Evolutionary conservation across 2,113 vertebrate species (phyloP), one percentile per base, ranked within the genome.

Genomic region (Carassius carassius): DNA sequence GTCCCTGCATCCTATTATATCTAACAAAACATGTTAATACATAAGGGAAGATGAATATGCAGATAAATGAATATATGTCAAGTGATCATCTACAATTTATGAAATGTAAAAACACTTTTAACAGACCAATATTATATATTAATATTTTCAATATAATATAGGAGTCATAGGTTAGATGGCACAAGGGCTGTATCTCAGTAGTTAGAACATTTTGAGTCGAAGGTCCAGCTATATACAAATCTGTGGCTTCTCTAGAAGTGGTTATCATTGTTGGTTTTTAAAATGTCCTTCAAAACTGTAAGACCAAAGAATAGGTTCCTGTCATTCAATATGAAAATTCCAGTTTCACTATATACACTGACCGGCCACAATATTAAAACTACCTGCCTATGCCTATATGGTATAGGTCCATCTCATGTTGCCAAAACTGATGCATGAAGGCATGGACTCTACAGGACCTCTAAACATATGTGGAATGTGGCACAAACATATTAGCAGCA

Each of bases 1-100:
- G 51, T 74, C 54, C 67, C 74, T 70, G 23, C 51, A 84, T 86
- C 84, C 23, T 23, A 86, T 77, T 83, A 83, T n/a, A 32, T 41
- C 29, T 83, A 51, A 44, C 23, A 14, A 63, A 41, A 44, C 19
- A 79, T 4, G 35, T 49, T 32, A 74, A 67, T 32, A 74, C 62
- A 69, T 35, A 32, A 78, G n/a, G 32, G 23, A 51, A 73, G 17
- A 67, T 44, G 37, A n/a, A 35, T 58, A 11, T 77, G 9, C 29
- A 58, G 19, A 58, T 77, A 21, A 19, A 77, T 32, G 47, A 32
- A 58, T 77, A 35, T 32, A 58, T 21, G 74, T 76, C 47, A 76
- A 32, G 25, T 29, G 7, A 8, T 54, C 16, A 25, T 47, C 67
- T 35, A 69, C 14, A 10, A 13, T 23, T 63, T 62, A n/a, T 62